Percentiles rank a stretch among this genome's conserved stretches.
phyloP scores from a whole-genome alignment of 2,797 vertebrate species.

The Enteromius fasciolatus region DNA sequence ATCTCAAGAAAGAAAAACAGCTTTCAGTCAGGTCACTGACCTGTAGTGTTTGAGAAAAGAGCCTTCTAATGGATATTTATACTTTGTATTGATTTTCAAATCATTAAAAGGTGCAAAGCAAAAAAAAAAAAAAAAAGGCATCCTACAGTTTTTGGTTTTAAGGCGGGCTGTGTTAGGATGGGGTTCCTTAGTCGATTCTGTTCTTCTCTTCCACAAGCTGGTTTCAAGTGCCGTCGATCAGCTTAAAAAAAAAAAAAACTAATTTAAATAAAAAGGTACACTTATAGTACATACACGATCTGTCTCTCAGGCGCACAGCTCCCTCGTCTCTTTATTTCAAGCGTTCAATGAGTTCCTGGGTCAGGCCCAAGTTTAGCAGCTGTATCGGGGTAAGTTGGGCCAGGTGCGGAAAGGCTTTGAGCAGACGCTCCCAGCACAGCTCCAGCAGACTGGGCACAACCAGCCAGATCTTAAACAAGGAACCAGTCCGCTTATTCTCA shows the following conservation, averaged over 20 bases:
- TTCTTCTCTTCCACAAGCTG: conserved; percentile 54
- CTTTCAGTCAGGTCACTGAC: conserved; percentile 47
- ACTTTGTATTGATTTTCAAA: conserved; percentile 48
- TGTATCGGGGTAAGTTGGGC: conserved; percentile 84
- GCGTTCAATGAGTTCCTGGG: conserved; percentile 93
- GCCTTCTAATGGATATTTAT: conserved; percentile 29
- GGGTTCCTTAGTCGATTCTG: conserved; percentile 51
- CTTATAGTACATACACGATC: conserved; percentile 7
- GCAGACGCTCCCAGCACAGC: conserved; percentile 95
- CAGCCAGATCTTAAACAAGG: conserved; percentile 98
- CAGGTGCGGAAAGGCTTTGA: conserved; percentile 88
- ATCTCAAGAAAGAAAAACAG: conserved; percentile 39
- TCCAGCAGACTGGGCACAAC: conserved; percentile 94
- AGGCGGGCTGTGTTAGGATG: conserved; percentile 80
- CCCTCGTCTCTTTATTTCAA: conserved; percentile 82
- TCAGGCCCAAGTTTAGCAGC: conserved; percentile 95
- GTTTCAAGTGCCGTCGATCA: conserved; percentile 50
- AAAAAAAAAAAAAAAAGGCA: conserved; percentile 70
- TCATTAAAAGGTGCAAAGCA: conserved; percentile 63
- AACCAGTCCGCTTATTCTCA: conserved; percentile 96
- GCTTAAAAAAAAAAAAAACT: not conserved
- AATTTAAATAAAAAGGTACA: conserved; percentile 29
- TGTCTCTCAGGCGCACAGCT: conserved; percentile 11
- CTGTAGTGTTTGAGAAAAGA: conserved; percentile 48
- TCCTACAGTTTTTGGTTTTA: conserved; percentile 86